Conservation (phyloP, 2,888 invertebrate species). For the Lingula anatina region DNA sequence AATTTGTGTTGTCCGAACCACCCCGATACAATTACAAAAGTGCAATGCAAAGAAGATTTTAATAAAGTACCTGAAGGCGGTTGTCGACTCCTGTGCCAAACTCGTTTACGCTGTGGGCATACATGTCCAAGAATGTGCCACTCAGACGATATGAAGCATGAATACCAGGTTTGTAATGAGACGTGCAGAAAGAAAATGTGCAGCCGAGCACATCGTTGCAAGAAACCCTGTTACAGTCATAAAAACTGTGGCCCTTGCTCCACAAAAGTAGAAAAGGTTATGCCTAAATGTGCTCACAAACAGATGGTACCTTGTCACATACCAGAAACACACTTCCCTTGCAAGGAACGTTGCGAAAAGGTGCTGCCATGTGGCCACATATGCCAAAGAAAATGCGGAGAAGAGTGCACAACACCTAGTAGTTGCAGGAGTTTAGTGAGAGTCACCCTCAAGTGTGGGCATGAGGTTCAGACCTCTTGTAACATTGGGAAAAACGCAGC, state of each 20-base stretch:
- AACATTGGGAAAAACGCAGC: no score
- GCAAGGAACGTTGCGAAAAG: constrained; percentile 17
- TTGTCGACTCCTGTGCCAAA: constrained; percentile 22
- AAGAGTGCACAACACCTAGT: background rate
- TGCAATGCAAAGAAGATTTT: constrained; percentile 18
- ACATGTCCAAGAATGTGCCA: constrained; percentile 22
- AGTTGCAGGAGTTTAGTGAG: background rate
- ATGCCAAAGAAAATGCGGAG: constrained; percentile 12
- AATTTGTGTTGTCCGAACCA: constrained; percentile 32
- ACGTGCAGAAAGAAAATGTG: constrained; percentile 25
- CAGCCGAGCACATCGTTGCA: constrained; percentile 11
- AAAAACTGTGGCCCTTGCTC: constrained; percentile 7
- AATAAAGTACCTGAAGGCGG: constrained; percentile 23
- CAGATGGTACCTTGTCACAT: background rate
- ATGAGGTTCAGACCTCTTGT: no score
- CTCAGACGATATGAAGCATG: constrained; percentile 56
- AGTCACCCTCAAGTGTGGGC: background rate
- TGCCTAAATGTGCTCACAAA: background rate
- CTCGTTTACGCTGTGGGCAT: constrained; percentile 27
- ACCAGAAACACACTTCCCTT: constrained; percentile 46
- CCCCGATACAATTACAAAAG: constrained; percentile 13
- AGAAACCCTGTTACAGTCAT: constrained; percentile 12
- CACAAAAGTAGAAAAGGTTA: constrained; percentile 1
- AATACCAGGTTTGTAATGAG: constrained; percentile 30
- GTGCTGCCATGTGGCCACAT: constrained; percentile 20